Base-by-base conservation (phyloP, 2,113 vertebrate genomes). In the Hemibagrus wyckioides region DNA sequence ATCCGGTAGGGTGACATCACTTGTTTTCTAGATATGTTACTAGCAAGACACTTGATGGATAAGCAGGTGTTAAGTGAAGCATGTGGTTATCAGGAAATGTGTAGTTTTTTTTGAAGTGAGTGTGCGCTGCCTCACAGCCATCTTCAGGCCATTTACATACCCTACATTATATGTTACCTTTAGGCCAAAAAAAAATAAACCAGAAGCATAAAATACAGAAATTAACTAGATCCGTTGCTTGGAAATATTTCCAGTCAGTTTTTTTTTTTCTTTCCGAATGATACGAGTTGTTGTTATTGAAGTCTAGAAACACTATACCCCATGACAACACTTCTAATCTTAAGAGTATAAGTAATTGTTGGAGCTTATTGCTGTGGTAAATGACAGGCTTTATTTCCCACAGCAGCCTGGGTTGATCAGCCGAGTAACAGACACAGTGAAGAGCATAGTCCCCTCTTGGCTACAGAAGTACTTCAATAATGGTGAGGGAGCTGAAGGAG, bases 381-480 rank as follows among this genome's bases (percentile, higher is more conserved):
- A 28, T 44, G 17, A 54, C 52, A 48, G 44, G 30, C 0, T 52
- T 67, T 15, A 33, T 71, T 56, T 77, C 33, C 80, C 41, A 10
- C 93, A 94, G 90, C 93, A 96, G 92, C 94, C 97, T 95, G 97
- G 98, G 69, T 94, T 99, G 92, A 96, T 99, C 92, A 97, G 96
- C 91, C 96, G 97, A 92, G 96, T 99, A 91, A 98, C 97, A 0
- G 97, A 99, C 92, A 98, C 97, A 4, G 96, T 99, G 86, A 99
- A 98, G 94, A 99, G 95, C 91, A 99, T 99, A 83, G 97, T 99
- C 85, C 98, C 98, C 41, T 95, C 95, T 79, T 99, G 98, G 98
- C 90, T 99, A 65, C 97, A 98, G 90, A 98, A 95, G 90, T 99
- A 99, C 89, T 99, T 99, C 91, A 97, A 94, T 83, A 97, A 94